Conservation (phyloP, 2,113 vertebrate species). For the Orientallactaga bullata region DNA sequence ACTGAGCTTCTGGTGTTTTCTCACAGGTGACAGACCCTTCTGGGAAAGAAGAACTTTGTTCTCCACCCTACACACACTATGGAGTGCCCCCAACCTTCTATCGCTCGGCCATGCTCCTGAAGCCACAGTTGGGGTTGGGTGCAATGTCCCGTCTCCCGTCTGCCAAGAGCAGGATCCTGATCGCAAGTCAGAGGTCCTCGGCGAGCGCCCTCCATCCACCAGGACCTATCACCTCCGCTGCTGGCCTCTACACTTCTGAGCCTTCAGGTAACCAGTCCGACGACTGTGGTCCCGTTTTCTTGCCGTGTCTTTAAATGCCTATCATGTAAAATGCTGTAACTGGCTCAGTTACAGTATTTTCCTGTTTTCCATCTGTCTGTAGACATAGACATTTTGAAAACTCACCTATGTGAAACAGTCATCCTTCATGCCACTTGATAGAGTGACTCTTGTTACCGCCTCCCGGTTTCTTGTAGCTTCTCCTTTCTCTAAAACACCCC, state of each 20-base stretch:
- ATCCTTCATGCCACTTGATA: background rate
- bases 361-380: constrained; percentile 6
- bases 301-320: background rate
- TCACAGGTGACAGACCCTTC: constrained; percentile 87
- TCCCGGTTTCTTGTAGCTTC: background rate
- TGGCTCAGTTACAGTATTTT: background rate
- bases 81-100: constrained; percentile 90
- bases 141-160: constrained; percentile 92
- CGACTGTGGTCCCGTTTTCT: background rate
- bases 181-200: constrained; percentile 91
- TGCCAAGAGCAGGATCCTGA: constrained; percentile 91
- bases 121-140: constrained; percentile 95
- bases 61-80: constrained; percentile 85
- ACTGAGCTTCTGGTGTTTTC: constrained; percentile 33
- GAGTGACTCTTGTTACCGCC: background rate
- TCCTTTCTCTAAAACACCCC: background rate
- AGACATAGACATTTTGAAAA: background rate
- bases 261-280: constrained; percentile 89
- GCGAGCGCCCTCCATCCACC: constrained; percentile 88
- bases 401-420: background rate
- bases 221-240: constrained; percentile 86
- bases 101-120: constrained; percentile 93
- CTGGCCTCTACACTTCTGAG: constrained; percentile 88
- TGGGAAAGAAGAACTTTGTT: constrained; percentile 88
- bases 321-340: background rate